Evolutionary conservation across 2,888 invertebrate species (phyloP).

Genomic region (Sesia bembeciformis): DNA sequence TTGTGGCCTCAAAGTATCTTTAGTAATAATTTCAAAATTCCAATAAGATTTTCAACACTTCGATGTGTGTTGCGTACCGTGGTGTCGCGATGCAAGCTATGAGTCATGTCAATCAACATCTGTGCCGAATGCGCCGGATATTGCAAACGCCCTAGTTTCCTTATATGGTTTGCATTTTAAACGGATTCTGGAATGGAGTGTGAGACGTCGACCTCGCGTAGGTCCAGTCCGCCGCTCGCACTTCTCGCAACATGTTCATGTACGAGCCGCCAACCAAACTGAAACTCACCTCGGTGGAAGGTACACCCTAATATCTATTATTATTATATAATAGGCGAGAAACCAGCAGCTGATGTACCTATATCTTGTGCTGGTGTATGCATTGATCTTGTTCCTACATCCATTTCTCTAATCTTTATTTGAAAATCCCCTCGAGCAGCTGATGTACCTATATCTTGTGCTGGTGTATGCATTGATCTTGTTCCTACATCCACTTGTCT

Average conservation of each 20-base stretch:
- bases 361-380: too few relatives aligned
- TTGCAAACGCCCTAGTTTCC: conserved; percentile 74
- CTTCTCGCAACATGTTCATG: conserved; percentile 76
- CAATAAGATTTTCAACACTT: too few relatives aligned
- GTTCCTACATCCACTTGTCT: too few relatives aligned
- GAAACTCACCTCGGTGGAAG: conserved; percentile 84
- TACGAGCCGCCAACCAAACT: conserved; percentile 83
- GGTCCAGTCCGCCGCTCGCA: conserved; percentile 24
- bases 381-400: too few relatives aligned
- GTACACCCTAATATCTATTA: conserved; percentile 44
- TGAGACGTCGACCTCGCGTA: conserved; percentile 11
- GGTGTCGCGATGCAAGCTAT: conserved; percentile 17
- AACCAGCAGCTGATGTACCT: too few relatives aligned
- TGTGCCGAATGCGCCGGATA: conserved; percentile 56
- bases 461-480: too few relatives aligned
- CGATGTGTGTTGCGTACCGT: not conserved
- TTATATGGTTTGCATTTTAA: conserved; percentile 77
- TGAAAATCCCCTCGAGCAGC: too few relatives aligned
- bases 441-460: too few relatives aligned
- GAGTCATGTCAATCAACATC: conserved; percentile 68
- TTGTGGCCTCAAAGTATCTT: too few relatives aligned
- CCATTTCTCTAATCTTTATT: too few relatives aligned
- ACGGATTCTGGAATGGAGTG: conserved; percentile 34
- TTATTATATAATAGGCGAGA: not conserved
- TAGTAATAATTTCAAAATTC: too few relatives aligned